These are phyloP conservation scores for Thelaira solivaga DNA, from an alignment of 2,888 invertebrate genomes.

Conservation along the genomic window DNA sequence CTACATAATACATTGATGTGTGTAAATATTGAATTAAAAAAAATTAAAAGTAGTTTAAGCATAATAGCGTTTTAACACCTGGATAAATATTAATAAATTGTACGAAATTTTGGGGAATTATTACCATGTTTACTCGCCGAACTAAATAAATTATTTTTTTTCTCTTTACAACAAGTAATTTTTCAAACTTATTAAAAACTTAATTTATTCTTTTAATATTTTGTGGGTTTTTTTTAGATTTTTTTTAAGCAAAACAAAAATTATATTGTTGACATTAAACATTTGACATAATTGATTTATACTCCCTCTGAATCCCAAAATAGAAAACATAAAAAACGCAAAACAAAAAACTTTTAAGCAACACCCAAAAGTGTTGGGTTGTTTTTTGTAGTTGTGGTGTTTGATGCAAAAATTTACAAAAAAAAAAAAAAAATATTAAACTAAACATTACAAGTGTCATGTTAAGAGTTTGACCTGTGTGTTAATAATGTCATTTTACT, in stretches of 20 bases:
- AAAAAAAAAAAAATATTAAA: conserved; percentile 47
- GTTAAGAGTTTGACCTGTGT: conserved; percentile 62
- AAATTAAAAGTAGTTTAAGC: conserved; percentile 38
- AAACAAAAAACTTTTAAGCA: conserved; percentile 22
- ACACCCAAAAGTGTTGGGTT: conserved; percentile 54
- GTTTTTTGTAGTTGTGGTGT: neutral
- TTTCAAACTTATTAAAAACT: conserved; percentile 51
- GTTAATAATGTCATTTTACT: conserved; percentile 61
- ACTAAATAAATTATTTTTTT: neutral
- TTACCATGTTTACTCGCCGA: neutral
- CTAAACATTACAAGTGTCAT: conserved; percentile 62
- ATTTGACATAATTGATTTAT: conserved; percentile 63
- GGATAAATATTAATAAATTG: conserved; percentile 54
- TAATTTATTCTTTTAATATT: conserved; percentile 43
- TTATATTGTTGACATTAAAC: conserved; percentile 63
- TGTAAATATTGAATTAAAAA: neutral
- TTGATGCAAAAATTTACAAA: neutral
- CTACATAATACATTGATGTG: neutral
- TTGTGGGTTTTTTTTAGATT: neutral
- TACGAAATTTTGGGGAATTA: conserved; percentile 28
- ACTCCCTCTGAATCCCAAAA: conserved; percentile 35
- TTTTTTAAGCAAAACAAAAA: conserved; percentile 44
- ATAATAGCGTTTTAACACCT: conserved; percentile 61
- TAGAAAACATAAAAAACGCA: no score
- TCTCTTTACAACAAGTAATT: neutral